Evolutionary conservation across 2,797 vertebrate genomes (phyloP).

Genomic region (Periophthalmus magnuspinnatus): DNA sequence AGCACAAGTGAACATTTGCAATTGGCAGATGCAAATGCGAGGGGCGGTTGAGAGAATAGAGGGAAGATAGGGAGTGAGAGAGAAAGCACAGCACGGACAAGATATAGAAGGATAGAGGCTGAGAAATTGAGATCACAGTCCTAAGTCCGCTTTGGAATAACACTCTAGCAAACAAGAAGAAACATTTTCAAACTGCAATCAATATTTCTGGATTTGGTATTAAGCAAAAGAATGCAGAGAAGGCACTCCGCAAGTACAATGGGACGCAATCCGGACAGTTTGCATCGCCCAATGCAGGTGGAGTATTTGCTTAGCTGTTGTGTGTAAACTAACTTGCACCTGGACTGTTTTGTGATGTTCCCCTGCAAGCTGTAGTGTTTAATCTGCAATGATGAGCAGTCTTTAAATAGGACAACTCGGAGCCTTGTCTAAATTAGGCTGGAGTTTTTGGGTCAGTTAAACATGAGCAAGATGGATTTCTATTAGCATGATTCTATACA

Average conservation of each 20-base stretch:
- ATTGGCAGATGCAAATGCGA: conserved; percentile 53
- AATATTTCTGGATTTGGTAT: conserved; percentile 11
- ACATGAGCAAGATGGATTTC: conserved; percentile 28
- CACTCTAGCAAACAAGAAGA: conserved; percentile 11
- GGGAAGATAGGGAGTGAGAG: conserved; percentile 45
- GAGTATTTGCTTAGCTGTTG: conserved; percentile 29
- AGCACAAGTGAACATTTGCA: conserved; percentile 42
- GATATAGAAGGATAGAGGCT: conserved; percentile 35
- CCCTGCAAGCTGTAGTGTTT: conserved; percentile 21
- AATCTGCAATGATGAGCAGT: conserved; percentile 54
- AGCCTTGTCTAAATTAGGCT: conserved; percentile 69
- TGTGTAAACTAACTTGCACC: conserved; percentile 8
- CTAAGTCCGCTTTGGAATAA: conserved; percentile 45
- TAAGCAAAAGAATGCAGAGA: conserved; percentile 63
- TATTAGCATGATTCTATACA: conserved; percentile 5
- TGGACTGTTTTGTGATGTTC: conserved; percentile 1
- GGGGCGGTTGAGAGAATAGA: conserved; percentile 54
- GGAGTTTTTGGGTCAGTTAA: conserved; percentile 69
- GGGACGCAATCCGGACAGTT: conserved; percentile 59
- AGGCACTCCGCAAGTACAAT: conserved; percentile 60
- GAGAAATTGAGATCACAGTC: conserved; percentile 32
- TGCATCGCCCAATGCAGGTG: conserved; percentile 62
- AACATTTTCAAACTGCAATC: conserved; percentile 26
- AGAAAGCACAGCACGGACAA: conserved; percentile 26
- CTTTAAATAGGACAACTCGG: conserved; percentile 70